A percentile compares a stretch with the other conserved stretches of the same genome.
Evolutionary conservation across 2,113 vertebrate species (phyloP).

Genomic region (Columba livia): DNA sequence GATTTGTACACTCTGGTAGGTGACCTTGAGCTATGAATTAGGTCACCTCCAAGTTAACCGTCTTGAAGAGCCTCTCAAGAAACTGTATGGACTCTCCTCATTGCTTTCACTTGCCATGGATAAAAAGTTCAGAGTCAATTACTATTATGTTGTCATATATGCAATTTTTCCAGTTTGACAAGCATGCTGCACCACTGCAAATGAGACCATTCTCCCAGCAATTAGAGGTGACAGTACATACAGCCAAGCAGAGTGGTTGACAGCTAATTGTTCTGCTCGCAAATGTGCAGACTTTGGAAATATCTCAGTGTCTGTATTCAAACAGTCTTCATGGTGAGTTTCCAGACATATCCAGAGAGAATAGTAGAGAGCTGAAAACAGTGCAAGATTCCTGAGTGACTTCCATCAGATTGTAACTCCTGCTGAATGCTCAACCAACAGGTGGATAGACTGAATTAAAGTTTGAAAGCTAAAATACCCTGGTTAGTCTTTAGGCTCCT

Average conservation of each 20-base stretch:
- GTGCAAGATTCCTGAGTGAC: background rate
- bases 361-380: background rate
- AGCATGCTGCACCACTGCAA: background rate
- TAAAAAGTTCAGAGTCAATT: background rate
- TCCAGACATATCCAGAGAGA: background rate
- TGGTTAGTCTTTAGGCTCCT: background rate
- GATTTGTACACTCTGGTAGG: background rate
- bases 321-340: background rate
- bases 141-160: background rate
- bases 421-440: background rate
- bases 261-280: background rate
- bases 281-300: background rate
- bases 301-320: background rate
- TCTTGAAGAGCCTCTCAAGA: background rate
- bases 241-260: background rate
- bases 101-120: background rate
- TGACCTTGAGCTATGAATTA: background rate
- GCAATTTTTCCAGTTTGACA: background rate
- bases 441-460: background rate
- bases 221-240: fast-evolving
- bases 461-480: background rate
- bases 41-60: background rate
- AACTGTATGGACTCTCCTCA: fast-evolving
- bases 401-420: background rate
- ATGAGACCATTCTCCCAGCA: background rate